phyloP scores from a whole-genome alignment of 1,140 invertebrate species.

The Hyles euphorbiae region DNA sequence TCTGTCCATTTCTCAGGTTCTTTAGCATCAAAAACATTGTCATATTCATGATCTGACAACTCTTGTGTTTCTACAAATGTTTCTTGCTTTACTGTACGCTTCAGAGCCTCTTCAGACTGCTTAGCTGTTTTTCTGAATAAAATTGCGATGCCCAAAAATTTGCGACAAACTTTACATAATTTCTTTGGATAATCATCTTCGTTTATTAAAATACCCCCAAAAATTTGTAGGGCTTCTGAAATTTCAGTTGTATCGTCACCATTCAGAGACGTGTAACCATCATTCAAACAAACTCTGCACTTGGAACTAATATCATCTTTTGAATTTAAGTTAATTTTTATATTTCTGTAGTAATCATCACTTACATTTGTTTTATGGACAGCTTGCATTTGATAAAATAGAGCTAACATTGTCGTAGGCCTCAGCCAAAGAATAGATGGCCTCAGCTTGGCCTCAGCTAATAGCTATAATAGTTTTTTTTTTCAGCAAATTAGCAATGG shows the following conservation, averaged over 20 bases:
- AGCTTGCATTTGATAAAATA: constrained; percentile 8
- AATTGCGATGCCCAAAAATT: constrained; percentile 40
- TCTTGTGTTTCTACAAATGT: neutral
- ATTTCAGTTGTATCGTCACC: neutral
- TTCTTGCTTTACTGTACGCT: constrained; percentile 27
- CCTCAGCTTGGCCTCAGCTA: no score
- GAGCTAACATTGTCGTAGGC: neutral
- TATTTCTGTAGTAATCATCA: constrained; percentile 1
- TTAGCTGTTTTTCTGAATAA: constrained; percentile 43
- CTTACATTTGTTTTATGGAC: neutral
- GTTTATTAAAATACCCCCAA: constrained; percentile 30
- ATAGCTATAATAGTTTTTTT: no score
- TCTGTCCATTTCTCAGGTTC: constrained; percentile 4
- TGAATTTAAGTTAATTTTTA: neutral
- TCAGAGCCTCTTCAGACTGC: constrained; percentile 30
- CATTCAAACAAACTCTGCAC: constrained; percentile 6
- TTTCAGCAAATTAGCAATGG: no score
- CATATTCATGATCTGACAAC: neutral
- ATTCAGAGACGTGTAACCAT: neutral
- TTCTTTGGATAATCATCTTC: constrained; percentile 36
- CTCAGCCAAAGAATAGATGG: no score
- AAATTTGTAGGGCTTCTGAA: constrained; percentile 19
- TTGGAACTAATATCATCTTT: constrained; percentile 1
- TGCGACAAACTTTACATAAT: constrained; percentile 39
- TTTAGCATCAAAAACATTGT: neutral